A percentile compares a stretch with the other conserved stretches of the same genome.
Conservation (phyloP, 2,113 vertebrate genomes). For the Gambusia affinis region DNA sequence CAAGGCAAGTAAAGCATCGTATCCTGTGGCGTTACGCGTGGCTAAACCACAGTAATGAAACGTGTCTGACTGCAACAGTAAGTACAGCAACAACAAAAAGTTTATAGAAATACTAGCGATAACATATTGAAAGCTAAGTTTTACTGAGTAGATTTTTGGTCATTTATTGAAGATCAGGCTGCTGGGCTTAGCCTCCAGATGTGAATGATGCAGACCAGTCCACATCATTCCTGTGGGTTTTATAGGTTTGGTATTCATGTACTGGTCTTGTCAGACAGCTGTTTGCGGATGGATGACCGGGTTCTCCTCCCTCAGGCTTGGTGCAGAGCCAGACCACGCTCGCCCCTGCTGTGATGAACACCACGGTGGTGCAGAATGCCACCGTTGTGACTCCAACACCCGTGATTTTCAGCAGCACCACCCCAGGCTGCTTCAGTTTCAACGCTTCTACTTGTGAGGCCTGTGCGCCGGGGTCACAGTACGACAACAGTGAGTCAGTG, state of each 20-base stretch:
- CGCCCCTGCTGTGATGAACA: slow-evolving; percentile 66
- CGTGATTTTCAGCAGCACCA: slow-evolving; percentile 60
- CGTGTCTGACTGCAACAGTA: no score
- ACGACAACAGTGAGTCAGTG: slow-evolving; percentile 71
- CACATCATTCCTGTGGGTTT: neutral
- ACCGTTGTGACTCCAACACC: slow-evolving; percentile 58
- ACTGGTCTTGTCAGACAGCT: neutral
- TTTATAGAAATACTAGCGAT: no score
- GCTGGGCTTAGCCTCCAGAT: neutral
- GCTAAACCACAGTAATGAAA: no score
- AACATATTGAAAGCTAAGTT: no score
- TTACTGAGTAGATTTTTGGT: no score
- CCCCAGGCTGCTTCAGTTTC: slow-evolving; percentile 76
- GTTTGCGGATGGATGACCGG: neutral
- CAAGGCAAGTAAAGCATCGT: no score
- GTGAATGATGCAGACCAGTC: neutral
- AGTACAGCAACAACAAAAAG: no score
- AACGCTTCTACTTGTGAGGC: slow-evolving; percentile 80
- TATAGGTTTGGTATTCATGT: neutral
- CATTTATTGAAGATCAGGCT: no score
- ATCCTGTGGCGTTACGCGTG: no score
- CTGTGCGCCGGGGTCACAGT: slow-evolving; percentile 82
- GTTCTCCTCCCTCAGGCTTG: slow-evolving; percentile 59
- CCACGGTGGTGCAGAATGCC: slow-evolving; percentile 55
- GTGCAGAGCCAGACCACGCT: slow-evolving; percentile 79